Evolutionary conservation across 2,888 invertebrate genomes (phyloP).

Genomic region (Caenorhabditis afra): DNA sequence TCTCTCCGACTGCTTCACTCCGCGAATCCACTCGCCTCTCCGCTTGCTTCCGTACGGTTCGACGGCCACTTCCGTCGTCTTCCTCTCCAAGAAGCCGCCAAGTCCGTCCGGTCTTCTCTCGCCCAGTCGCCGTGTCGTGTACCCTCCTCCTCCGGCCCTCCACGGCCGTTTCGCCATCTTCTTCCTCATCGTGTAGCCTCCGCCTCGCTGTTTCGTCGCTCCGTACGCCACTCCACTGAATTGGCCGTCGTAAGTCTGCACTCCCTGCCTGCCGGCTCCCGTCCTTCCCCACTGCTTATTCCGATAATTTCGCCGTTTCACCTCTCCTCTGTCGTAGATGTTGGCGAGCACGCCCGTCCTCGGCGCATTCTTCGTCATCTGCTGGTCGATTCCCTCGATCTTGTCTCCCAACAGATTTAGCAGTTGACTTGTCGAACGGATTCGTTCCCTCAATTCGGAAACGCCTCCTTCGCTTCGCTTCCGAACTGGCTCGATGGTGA

Average conservation of each 20-base stretch:
- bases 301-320: slow-evolving; percentile 33
- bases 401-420: slow-evolving; percentile 45
- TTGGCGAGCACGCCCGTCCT: slow-evolving; percentile 41
- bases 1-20: slow-evolving; percentile 40
- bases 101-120: slow-evolving; percentile 29
- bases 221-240: slow-evolving; percentile 45
- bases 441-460: slow-evolving; percentile 32
- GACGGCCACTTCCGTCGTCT: slow-evolving; percentile 28
- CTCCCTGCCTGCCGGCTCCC: slow-evolving; percentile 15
- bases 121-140: slow-evolving; percentile 32
- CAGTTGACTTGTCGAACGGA: slow-evolving; percentile 35
- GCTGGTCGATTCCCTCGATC: slow-evolving; percentile 50
- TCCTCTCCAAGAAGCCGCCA: slow-evolving; percentile 35
- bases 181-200: slow-evolving; percentile 42
- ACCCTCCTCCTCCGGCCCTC: slow-evolving; percentile 31
- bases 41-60: slow-evolving; percentile 39
- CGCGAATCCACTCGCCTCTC: slow-evolving; percentile 40
- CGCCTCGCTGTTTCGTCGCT: slow-evolving; percentile 33
- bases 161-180: slow-evolving; percentile 39
- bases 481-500: slow-evolving; percentile 39
- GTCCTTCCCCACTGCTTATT: slow-evolving; percentile 49
- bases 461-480: slow-evolving; percentile 32
- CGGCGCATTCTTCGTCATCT: slow-evolving; percentile 22
- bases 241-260: slow-evolving; percentile 39
- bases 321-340: slow-evolving; percentile 37